Conservation (phyloP, 1,140 invertebrate genomes). For the Rhopalosiphum maidis region DNA sequence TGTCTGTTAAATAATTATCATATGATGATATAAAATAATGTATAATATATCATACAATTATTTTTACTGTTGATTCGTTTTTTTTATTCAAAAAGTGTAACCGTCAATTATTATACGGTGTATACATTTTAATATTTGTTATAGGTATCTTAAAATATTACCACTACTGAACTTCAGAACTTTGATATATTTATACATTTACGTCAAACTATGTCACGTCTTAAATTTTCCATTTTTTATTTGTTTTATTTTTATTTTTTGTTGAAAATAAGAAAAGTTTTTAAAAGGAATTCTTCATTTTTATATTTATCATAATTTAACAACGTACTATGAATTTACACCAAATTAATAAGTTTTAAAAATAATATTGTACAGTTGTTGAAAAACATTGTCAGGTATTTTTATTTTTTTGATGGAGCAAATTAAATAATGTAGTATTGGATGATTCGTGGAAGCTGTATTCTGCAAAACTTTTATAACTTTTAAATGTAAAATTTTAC, state of each 20-base stretch:
- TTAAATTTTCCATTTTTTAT: neutral
- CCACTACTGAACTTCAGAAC: neutral
- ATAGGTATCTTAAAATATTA: neutral
- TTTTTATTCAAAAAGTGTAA: neutral
- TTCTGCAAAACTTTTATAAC: neutral
- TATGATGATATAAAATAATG: neutral
- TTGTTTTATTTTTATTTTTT: neutral
- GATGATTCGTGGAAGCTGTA: neutral
- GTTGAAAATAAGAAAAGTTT: neutral
- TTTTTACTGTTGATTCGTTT: neutral
- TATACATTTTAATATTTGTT: neutral
- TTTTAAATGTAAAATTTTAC: neutral
- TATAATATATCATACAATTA: neutral
- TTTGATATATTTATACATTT: neutral
- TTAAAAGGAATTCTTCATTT: neutral
- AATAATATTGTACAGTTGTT: neutral
- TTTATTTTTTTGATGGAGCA: neutral
- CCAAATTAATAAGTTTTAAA: conserved; percentile 19
- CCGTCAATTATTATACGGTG: neutral
- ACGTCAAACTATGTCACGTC: neutral
- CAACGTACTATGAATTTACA: neutral
- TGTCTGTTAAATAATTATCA: neutral
- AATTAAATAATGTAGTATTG: neutral
- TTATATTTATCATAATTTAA: neutral
- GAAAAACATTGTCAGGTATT: neutral